Evolutionary conservation across 2,888 invertebrate species (phyloP), one percentile per base, ranked within the genome.

Genomic region (Isotomurus palustris): DNA sequence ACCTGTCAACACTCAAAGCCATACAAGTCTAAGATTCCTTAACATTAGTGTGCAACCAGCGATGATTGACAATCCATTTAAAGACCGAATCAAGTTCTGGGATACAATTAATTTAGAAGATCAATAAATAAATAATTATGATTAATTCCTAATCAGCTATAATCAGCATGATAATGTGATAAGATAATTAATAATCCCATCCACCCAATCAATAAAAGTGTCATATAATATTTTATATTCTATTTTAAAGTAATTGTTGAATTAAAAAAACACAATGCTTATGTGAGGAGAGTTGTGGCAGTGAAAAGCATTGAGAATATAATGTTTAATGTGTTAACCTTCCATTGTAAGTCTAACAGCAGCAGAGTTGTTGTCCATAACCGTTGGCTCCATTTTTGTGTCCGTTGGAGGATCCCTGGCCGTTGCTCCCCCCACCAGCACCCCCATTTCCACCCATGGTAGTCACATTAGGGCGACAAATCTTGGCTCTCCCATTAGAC

Each of bases 11-110:
- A 51, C 64, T 0, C 22, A 53, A 5, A 38, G 27, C 12, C 8
- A 27, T 17, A 57, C 53, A n/a, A 45, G 51, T 2, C 44, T 60
- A 1, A 38, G 54, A 24, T 68, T 62, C 36, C 32, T 68, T 35
- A 53, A 61, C 48, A 59, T 68, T n/a, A 54, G 64, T 29, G 51
- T 35, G n/a, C 51, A 48, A 29, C 58, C 66, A 3, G 41, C 38
- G 6, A 61, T 68, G 56, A 64, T 66, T 36, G 57, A 60, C 6
- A 66, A 68, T 19, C 68, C 68, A 1, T 68, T 60, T 22, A 29
- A 45, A 8, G 53, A 60, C n/a, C 25, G 66, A 44, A 60, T 66
- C 6, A 48, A 59, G 6, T 68, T 68, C 44, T 68, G 68, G 68
- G 56, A 64, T 14, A 51, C 59, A 14, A 53, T 58, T 12, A 36